Percentiles rank a stretch among this genome's conserved stretches.
These are phyloP conservation scores for Cremastinae sp. DNA, from an alignment of 2,888 invertebrate genomes.

Conservation along the genomic window DNA sequence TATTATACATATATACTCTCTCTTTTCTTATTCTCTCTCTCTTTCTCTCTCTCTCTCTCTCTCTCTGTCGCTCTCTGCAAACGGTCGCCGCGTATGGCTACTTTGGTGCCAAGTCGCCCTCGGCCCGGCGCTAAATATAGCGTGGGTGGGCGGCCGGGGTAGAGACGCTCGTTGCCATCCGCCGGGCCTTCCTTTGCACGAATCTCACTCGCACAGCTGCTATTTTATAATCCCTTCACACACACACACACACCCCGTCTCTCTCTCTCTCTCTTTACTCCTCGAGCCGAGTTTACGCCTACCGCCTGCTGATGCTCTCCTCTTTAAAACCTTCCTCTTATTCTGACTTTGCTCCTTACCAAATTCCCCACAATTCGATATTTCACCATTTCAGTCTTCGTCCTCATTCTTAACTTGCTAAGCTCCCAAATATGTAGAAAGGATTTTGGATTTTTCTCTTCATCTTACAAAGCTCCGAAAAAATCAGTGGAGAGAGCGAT, in stretches of 20 bases:
- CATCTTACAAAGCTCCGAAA: neutral
- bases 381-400: conserved; percentile 16
- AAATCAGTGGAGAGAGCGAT: too few relatives aligned
- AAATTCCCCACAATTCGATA: conserved; percentile 16
- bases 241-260: conserved; percentile 31
- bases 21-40: neutral
- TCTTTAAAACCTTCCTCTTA: too few relatives aligned
- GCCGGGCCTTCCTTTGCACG: conserved; percentile 65
- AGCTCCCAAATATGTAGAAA: too few relatives aligned
- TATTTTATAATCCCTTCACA: conserved; percentile 35
- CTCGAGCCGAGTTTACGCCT: conserved; percentile 35
- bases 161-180: conserved; percentile 68
- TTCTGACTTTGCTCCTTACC: neutral
- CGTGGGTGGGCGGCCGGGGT: conserved; percentile 74
- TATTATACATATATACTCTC: too few relatives aligned
- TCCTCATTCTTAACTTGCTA: conserved; percentile 36
- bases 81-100: conserved; percentile 56
- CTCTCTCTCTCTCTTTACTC: conserved; percentile 40
- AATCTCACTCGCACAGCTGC: conserved; percentile 50
- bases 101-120: conserved; percentile 63
- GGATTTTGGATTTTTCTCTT: conserved; percentile 1
- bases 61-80: conserved; percentile 53
- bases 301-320: conserved; percentile 22
- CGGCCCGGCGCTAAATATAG: conserved; percentile 73
- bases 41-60: conserved; percentile 5